Conservation (phyloP, 2,797 vertebrate genomes). For the Melanogrammus aeglefinus region DNA sequence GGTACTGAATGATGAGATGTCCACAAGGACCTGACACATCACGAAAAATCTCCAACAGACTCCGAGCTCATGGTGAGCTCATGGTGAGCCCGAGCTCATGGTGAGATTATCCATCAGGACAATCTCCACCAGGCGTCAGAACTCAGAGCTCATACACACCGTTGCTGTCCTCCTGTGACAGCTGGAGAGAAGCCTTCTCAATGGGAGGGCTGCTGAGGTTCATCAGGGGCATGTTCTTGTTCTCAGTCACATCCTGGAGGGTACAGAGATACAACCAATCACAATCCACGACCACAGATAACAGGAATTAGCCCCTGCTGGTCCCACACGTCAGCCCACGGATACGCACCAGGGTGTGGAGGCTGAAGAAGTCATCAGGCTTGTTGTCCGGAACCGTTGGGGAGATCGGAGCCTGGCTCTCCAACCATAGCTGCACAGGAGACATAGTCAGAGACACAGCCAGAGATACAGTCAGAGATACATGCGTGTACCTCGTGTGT, state of each 20-base stretch:
- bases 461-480: background rate
- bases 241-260: conserved; percentile 46
- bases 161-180: conserved; percentile 57
- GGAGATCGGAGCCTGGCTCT: conserved; percentile 75
- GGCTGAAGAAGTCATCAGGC: conserved; percentile 90
- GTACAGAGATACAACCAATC: conserved; percentile 21
- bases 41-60: background rate
- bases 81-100: background rate
- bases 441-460: background rate
- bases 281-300: background rate
- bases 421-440: conserved; percentile 85
- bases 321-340: no score
- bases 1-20: no score
- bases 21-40: no score
- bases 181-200: conserved; percentile 33
- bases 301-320: no score
- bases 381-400: conserved; percentile 78
- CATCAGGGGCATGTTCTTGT: conserved; percentile 53
- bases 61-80: background rate
- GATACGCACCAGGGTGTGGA: conserved; percentile 72
- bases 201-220: conserved; percentile 40
- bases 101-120: no score
- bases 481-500: background rate
- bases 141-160: conserved; percentile 44
- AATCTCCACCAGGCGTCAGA: background rate